Evolutionary conservation across 1,140 invertebrate genomes (phyloP), one percentile per base, ranked within the genome.

Genomic region (Zaprionus ghesquierei): DNA sequence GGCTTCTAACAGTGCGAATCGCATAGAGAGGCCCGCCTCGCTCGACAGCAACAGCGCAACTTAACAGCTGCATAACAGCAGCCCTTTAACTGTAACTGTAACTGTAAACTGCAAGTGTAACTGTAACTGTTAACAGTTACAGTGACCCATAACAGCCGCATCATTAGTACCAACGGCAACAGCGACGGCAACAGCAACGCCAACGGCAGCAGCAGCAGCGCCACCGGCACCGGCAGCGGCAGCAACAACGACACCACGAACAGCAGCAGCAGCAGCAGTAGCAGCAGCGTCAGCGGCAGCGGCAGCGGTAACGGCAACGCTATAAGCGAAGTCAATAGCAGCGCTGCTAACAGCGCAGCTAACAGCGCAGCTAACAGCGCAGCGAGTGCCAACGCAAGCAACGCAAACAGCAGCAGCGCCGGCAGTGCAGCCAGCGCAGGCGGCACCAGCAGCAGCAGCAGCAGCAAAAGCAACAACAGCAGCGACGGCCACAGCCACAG

Each of bases 61-160:
- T 71, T 58, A 63, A 35, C 50, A 69, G 53, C 33, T 35, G 33
- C 33, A 35, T 23, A 53, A 55, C 50, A n/a, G 25, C 29, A 35
- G 50, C 58, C 18, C 13, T 2, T 46, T n/a, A n/a, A n/a, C n/a
- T n/a, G n/a, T n/a, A 22, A 46, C 41, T 20, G 41, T 46, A 20
- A 46, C 41, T 46, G 41, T 22, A 46, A 41, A 46, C 41, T 20
- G 22, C n/a, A 53, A 53, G 31, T 35, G 33, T 35, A 22, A 38
- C 60, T 62, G 63, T 56, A 65, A 65, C 63, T 62, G 49, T 54
- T 68, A 60, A 65, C 74, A 77, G 69, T 62, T 62, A 62, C 49
- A 54, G 27, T 54, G 18, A 41, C 23, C 55, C 55, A 49, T 35
- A 62, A n/a, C 60, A 49, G 22, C 8, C 15, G 22, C 41, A 46